Base-by-base conservation (phyloP, 53 echinoderm and acorn worm genomes). In the Apostichopus leukothele region DNA sequence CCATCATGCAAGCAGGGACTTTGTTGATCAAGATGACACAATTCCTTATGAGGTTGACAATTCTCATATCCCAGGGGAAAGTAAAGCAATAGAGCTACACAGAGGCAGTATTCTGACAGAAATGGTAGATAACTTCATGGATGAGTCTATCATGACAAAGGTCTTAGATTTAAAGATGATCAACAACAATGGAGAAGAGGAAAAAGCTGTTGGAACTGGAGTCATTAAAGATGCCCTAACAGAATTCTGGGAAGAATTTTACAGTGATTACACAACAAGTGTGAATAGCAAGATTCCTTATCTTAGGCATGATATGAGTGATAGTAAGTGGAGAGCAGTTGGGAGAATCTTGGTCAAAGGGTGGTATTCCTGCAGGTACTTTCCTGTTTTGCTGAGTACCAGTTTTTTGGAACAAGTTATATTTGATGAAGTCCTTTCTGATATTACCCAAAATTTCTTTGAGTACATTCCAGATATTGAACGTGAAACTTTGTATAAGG, bases 301-400 rank as follows among this genome's bases (percentile, higher is more conserved):
- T 53, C 21, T 87, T 13, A 71, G 87, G 18, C 87, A 87, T 87
- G 73, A 87, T 27, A 51, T 73, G 50, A 21, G 51, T 73, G 73
- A 22, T 9, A 73, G 9, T 9, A 53, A 87, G 14, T 87, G 87
- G 87, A 73, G 21, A 87, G 75, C 88, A 18, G 89, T 89, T 3
- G 89, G 78, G 1, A 67, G 83, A 89, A 51, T 89, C 2, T 26
- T 89, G 14, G 83, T 81, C 9, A 68, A 89, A 9, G 89, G 83
- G 1, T 89, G 89, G 89, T 4, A 10, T 67, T 12, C 63, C 19
- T 50, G 51, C 19, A 25, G 81, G 14, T 83, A 67, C 6, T 89
- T 81, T 89, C 53, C 63, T 9, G 67, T 89, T 1, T 78, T 60
- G 57, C 9, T 80, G 5, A 18, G 63, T 14, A 60, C 89, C 12